These are phyloP conservation scores for Brachyhypopomus occidentalis DNA, from an alignment of 2,113 vertebrate species.

Conservation along the genomic window DNA sequence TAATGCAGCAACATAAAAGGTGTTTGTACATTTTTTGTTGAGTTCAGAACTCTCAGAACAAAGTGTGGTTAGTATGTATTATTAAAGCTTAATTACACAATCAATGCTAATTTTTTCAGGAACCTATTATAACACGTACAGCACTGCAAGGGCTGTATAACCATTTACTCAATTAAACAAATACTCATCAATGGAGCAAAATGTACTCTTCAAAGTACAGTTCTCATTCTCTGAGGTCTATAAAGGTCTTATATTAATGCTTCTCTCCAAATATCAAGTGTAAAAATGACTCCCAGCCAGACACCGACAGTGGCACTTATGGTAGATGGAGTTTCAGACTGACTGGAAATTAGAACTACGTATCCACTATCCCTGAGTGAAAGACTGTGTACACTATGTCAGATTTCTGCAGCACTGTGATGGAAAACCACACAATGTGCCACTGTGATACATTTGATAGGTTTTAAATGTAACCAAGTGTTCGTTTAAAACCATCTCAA, in stretches of 20 bases:
- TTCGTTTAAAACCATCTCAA: too few species aligned
- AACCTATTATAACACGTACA: not conserved
- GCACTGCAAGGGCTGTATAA: not conserved
- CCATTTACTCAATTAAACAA: not conserved
- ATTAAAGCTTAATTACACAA: not conserved
- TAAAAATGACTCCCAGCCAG: not conserved
- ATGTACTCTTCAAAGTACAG: not conserved
- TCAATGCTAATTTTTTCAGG: not conserved
- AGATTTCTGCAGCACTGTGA: not conserved
- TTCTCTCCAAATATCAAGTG: slow-evolving; percentile 16
- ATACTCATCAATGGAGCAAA: not conserved
- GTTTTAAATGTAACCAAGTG: too few species aligned
- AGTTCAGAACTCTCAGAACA: not conserved
- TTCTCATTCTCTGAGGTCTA: not conserved
- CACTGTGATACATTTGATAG: not conserved
- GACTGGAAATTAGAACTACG: slow-evolving; percentile 10
- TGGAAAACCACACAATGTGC: slow-evolving; percentile 20
- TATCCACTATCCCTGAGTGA: slow-evolving; percentile 1
- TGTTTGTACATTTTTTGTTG: not conserved
- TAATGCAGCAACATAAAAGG: not conserved
- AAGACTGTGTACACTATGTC: not conserved
- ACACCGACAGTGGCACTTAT: slow-evolving; percentile 8
- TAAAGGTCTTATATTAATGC: not conserved
- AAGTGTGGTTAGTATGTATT: not conserved
- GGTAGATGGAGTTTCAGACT: not conserved